Base-by-base conservation (phyloP, 2,797 vertebrate species). In the Macroramphosus scolopax region DNA sequence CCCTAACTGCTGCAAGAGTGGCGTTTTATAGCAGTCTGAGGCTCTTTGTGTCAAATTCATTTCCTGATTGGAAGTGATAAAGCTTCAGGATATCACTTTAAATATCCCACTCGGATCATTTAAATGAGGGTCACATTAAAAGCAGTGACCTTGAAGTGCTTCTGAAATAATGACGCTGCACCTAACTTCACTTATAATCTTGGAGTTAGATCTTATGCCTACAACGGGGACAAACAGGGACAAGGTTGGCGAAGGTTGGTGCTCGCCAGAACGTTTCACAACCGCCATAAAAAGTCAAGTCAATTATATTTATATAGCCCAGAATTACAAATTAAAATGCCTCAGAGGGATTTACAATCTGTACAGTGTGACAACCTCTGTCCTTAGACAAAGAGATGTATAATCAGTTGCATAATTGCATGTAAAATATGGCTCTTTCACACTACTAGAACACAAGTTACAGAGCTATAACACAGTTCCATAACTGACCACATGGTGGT, bases 211-310 rank as follows among this genome's bases (percentile, higher is more conserved):
- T 13, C 8, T 14, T 12, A 37, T 37, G 10, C 8, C 18, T 18
- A 14, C 11, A 20, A 30, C 31, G 20, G 16, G 37, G 3, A 29
- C 8, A 34, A 33, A 10, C 10, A 16, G 33, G 29, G 32, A 50
- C 10, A 37, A 40, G 9, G 65, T 33, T 59, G 28, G 16, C 57
- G 43, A 18, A 60, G 51, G 54, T 26, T 25, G 32, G 17, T 12
- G 8, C 1, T 39, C 58, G 12, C 65, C 51, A 34, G 47, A 59
- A 25, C 52, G 55, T 69, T 77, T 71, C 63, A 39, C 26, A 71
- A 68, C 44, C n/a, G n/a, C n/a, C n/a, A n/a, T n/a, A n/a, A n/a
- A n/a, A n/a, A n/a, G n/a, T n/a, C n/a, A n/a, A n/a, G n/a, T n/a
- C n/a, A n/a, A n/a, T n/a, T n/a, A n/a, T n/a, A n/a, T n/a, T n/a